Evolutionary conservation across 2,888 invertebrate genomes (phyloP).

Genomic region (Ophion costatus): DNA sequence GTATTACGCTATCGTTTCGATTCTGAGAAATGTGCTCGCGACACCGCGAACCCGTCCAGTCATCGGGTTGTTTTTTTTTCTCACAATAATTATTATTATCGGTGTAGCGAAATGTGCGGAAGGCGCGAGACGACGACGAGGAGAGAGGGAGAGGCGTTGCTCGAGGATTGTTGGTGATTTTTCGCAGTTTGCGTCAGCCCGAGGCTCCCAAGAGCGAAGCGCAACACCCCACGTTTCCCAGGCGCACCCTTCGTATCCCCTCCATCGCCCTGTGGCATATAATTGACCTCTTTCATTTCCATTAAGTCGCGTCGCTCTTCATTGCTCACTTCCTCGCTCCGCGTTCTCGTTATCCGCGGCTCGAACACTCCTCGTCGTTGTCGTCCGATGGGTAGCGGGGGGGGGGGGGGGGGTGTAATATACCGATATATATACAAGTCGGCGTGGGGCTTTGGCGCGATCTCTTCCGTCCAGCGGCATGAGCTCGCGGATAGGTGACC

Average conservation of each 20-base stretch:
- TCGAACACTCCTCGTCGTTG: not conserved
- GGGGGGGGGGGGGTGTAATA: too few relatives aligned
- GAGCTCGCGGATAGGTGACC: too few relatives aligned
- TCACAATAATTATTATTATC: not conserved
- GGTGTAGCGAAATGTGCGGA: not conserved
- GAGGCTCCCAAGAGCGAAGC: not conserved
- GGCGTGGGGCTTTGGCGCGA: too few relatives aligned
- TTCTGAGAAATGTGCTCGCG: conserved; percentile 17
- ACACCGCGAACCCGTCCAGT: not conserved
- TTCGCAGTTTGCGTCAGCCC: not conserved
- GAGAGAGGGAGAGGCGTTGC: not conserved
- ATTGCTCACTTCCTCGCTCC: conserved; percentile 60
- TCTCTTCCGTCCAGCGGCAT: too few relatives aligned
- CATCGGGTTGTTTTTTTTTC: not conserved
- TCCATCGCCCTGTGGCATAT: conserved; percentile 16
- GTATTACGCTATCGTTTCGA: conserved; percentile 42
- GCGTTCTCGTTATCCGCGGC: conserved; percentile 47
- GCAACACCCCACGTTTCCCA: conserved; percentile 51
- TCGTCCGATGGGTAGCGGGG: too few relatives aligned
- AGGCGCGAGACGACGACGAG: not conserved
- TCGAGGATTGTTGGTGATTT: not conserved
- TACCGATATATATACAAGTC: too few relatives aligned
- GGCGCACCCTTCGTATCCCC: conserved; percentile 24
- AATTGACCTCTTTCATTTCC: conserved; percentile 61
- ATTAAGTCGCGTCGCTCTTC: conserved; percentile 58